Evolutionary conservation across 1,140 invertebrate genomes (phyloP).

Genomic region (Proctacanthus coquilletti): DNA sequence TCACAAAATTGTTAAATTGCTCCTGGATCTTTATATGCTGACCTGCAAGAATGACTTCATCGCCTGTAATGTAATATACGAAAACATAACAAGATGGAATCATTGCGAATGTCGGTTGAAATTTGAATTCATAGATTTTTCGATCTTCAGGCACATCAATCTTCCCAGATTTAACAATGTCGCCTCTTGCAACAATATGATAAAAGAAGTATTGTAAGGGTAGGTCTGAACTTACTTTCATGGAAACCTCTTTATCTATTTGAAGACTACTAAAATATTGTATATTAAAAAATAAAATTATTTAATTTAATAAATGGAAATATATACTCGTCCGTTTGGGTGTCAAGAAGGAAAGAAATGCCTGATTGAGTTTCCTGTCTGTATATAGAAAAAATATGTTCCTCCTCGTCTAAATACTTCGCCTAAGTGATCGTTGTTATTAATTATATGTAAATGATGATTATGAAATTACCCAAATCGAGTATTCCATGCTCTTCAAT

Average conservation of each 20-base stretch:
- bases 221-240: constrained; percentile 62
- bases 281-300: background rate
- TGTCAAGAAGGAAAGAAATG: background rate
- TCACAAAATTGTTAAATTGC: constrained; percentile 61
- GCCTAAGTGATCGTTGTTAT: no score
- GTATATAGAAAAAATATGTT: constrained; percentile 10
- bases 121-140: constrained; percentile 29
- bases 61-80: constrained; percentile 52
- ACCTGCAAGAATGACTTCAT: constrained; percentile 68
- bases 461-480: no score
- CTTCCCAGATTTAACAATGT: constrained; percentile 54
- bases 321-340: background rate
- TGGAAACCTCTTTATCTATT: constrained; percentile 38
- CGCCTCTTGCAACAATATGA: constrained; percentile 66
- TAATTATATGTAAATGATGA: no score
- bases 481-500: constrained; percentile 2
- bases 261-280: background rate
- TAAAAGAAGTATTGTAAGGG: constrained; percentile 55
- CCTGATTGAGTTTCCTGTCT: constrained; percentile 13
- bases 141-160: constrained; percentile 22
- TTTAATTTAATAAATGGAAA: background rate
- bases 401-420: constrained; percentile 6
- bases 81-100: constrained; percentile 63
- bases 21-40: constrained; percentile 60
- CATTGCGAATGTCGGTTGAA: constrained; percentile 62